phyloP scores from a whole-genome alignment of 2,888 invertebrate species.

The Callimorpha dominula region DNA sequence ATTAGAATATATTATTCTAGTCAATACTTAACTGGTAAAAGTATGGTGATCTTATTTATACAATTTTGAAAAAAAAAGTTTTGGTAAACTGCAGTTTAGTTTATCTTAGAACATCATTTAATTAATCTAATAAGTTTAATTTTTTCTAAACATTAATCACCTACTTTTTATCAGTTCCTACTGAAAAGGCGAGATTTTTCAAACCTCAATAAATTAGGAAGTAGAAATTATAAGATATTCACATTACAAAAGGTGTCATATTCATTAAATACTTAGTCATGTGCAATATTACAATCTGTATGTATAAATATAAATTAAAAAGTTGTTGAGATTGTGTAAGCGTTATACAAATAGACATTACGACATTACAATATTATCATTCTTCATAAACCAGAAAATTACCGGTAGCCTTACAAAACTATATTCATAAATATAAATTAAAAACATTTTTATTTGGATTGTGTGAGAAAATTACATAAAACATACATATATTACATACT shows the following conservation, averaged over 20 bases:
- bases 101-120: neutral
- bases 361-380: neutral
- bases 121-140: constrained; percentile 10
- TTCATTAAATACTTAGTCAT: constrained; percentile 27
- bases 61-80: neutral
- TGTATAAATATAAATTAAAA: constrained; percentile 47
- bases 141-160: constrained; percentile 19
- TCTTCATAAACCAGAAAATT: constrained; percentile 31
- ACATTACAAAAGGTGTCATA: constrained; percentile 6
- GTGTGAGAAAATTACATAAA: constrained; percentile 40
- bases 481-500: constrained; percentile 26
- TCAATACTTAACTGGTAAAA: constrained; percentile 27
- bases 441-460: constrained; percentile 39
- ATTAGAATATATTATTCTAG: constrained; percentile 44
- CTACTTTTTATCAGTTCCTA: constrained; percentile 29
- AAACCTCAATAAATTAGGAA: constrained; percentile 57
- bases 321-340: constrained; percentile 28
- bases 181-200: constrained; percentile 53
- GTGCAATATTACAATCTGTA: constrained; percentile 25
- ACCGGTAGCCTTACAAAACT: constrained; percentile 22
- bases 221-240: constrained; percentile 29
- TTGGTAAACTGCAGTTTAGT: constrained; percentile 2
- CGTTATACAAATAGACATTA: constrained; percentile 39
- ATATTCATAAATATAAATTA: constrained; percentile 47
- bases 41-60: constrained; percentile 26